Evolutionary conservation across 2,888 invertebrate genomes (phyloP).

Genomic region (Drosophila hawaiiensis): DNA sequence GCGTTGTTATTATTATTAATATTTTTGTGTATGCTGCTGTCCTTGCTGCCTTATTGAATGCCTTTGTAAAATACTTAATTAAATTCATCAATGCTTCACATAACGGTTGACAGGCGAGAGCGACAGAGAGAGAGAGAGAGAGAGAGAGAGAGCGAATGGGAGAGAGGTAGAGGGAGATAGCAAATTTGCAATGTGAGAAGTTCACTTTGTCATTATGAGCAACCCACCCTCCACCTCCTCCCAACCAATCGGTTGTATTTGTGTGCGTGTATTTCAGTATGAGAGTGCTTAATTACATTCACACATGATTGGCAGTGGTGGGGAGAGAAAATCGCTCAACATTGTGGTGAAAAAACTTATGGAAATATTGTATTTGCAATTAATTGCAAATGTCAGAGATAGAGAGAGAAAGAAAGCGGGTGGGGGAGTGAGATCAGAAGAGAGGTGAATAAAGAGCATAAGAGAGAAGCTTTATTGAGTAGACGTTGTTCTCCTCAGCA

Average conservation of each 20-base stretch:
- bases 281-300: slow-evolving; percentile 75
- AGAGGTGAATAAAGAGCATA: not conserved
- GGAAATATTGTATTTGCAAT: slow-evolving; percentile 17
- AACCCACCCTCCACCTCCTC: not conserved
- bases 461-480: not conserved
- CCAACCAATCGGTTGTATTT: slow-evolving; percentile 7
- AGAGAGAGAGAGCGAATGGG: slow-evolving; percentile 9
- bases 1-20: slow-evolving; percentile 28
- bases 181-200: slow-evolving; percentile 72
- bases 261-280: slow-evolving; percentile 16
- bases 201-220: slow-evolving; percentile 71
- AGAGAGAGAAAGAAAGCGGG: not conserved
- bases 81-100: slow-evolving; percentile 79
- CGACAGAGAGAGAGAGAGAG: slow-evolving; percentile 27
- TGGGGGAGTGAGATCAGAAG: not conserved
- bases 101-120: slow-evolving; percentile 23
- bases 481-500: no score
- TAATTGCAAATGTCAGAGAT: slow-evolving; percentile 9
- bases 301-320: slow-evolving; percentile 48
- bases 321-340: slow-evolving; percentile 12
- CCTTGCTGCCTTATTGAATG: slow-evolving; percentile 53
- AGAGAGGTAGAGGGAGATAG: slow-evolving; percentile 32
- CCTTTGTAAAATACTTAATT: slow-evolving; percentile 79
- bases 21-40: slow-evolving; percentile 24
- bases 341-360: slow-evolving; percentile 20